Base-by-base conservation (phyloP, 2,797 vertebrate genomes). In the Tiaroga cobitis region DNA sequence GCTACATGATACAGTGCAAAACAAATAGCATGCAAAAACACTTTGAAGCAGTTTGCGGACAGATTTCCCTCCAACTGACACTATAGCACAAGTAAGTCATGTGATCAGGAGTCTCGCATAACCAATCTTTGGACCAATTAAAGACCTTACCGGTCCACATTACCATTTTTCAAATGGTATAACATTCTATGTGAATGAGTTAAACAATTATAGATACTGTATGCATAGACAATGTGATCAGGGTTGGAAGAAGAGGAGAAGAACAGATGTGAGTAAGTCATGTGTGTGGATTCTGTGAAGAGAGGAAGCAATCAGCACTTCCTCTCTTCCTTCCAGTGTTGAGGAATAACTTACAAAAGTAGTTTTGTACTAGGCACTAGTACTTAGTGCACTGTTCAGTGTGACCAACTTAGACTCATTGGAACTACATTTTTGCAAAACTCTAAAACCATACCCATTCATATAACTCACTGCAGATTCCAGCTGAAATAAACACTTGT, bases 231-330 rank as follows among this genome's bases (percentile, higher is more conserved):
- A 74, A 32, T 13, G 4, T 11, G 26, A 32, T 74, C 8, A 21
- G 18, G 10, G 3, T 51, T 74, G 26, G 13, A 72, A 46, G 41
- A 73, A 16, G n/a, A 46, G 41, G 41, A 73, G 70, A 41, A 39
- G 3, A 65, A 54, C 46, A 54, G 49, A 49, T 75, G 29, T 75
- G 73, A 75, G 46, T 29, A 54, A 51, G 73, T 37, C 9, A 4
- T 76, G 74, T 67, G 34, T 54, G 41, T 19, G 29, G 37, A 49
- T 74, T 51, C 43, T 32, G 43, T 32, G 43, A 74, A 29, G 16
- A 74, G 72, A 74, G 72, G 72, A 74, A 74, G n/a, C 70, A 74
- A 49, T 73, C 70, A 49, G n/a, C 70, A 73, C 16, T 29, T 73
- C 26, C n/a, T 73, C 70, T 73, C 70, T 46, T 18, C 24, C 39